Evolutionary conservation across 2,888 invertebrate genomes (phyloP).

Genomic region (Sericinus montela): DNA sequence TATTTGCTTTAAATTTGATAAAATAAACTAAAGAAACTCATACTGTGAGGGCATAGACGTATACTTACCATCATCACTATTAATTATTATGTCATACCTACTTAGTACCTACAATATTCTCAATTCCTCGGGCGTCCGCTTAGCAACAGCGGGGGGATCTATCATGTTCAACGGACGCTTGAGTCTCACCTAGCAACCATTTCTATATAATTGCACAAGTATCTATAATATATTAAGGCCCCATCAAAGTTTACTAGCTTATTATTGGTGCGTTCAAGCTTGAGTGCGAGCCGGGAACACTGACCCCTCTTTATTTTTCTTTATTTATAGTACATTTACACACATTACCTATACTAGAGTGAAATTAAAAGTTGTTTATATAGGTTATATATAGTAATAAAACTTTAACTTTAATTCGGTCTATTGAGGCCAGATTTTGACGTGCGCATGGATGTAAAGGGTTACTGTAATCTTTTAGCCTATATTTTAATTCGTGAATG

Average conservation of each 20-base stretch:
- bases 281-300: neutral
- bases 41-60: neutral
- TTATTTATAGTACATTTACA: too few species aligned
- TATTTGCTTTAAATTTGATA: too few species aligned
- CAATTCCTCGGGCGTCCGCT: slow-evolving; percentile 7
- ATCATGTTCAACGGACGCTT: slow-evolving; percentile 3
- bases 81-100: slow-evolving; percentile 16
- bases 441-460: too few species aligned
- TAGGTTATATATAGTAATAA: too few species aligned
- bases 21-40: too few species aligned
- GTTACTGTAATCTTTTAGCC: too few species aligned
- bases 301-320: too few species aligned
- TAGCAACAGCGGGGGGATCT: slow-evolving; percentile 20
- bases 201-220: slow-evolving; percentile 15
- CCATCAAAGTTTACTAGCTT: slow-evolving; percentile 3
- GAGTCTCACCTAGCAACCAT: slow-evolving; percentile 28
- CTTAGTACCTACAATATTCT: slow-evolving; percentile 3
- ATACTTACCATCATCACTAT: slow-evolving; percentile 5
- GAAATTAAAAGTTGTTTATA: too few species aligned
- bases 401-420: too few species aligned
- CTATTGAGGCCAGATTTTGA: too few species aligned
- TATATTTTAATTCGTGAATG: too few species aligned
- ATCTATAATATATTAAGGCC: slow-evolving; percentile 28
- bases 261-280: neutral
- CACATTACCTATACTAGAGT: too few species aligned